Base-by-base conservation (phyloP, 2,888 invertebrate species). In the Noctua pronuba region DNA sequence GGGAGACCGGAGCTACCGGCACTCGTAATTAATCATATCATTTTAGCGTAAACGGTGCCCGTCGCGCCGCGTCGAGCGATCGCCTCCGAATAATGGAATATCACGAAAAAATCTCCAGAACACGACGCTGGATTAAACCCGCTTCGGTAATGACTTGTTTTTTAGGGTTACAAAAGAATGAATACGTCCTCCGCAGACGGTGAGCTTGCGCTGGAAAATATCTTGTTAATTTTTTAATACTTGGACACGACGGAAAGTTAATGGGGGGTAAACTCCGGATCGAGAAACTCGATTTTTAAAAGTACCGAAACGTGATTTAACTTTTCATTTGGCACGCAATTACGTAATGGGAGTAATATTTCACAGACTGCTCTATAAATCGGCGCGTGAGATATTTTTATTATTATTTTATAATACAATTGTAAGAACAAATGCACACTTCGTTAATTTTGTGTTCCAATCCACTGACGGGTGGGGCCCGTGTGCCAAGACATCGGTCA, bases 111-210 rank as follows among this genome's bases (percentile, higher is more conserved):
- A 95, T 93, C 92, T 90, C 92, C 89, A 92, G 93, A 95, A 92
- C 91, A 93, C 91, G 92, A 94, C 93, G 95, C 94, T 94, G 94
- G 95, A 94, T 94, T 95, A 93, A 95, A 95, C 96, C 92, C 94
- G 95, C 93, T 92, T 92, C 94, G 94, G 93, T 96, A 96, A 96
- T 96, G 96, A 96, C 96, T 96, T 96, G 96, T 96, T 96, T 96
- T 96, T 96, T 95, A 95, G 95, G 95, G 95, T 96, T 95, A 95
- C 94, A 94, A 96, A 93, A 96, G 95, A 95, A 94, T 94, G 95
- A 95, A 95, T 95, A 94, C 95, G 96, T 96, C 96, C 94, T 94
- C 90, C 89, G 90, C 96, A 96, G 96, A 94, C 95, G 94, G 92
- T 92, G 92, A 90, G 90, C 84, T 89, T 83, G 90, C 90, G 88